phyloP scores from a whole-genome alignment of 2,888 invertebrate genomes.

The Yponomeuta evonymella region DNA sequence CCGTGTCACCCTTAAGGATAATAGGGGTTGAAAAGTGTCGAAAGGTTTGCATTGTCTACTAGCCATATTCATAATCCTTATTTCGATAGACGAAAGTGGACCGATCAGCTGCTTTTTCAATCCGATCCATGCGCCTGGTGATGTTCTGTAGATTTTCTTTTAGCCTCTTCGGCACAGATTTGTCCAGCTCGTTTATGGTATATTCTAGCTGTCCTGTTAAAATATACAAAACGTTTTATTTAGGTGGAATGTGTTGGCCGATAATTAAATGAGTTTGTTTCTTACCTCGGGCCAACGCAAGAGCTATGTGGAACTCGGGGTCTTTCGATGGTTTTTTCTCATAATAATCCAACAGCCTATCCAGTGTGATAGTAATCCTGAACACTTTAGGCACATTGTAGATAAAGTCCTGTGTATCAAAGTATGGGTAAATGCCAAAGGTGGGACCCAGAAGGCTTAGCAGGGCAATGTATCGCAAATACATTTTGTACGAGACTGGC shows the following conservation, averaged over 20 bases:
- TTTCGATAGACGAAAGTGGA: conserved; percentile 50
- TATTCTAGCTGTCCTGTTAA: conserved; percentile 50
- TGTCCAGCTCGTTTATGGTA: conserved; percentile 63
- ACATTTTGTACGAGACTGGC: conserved; percentile 53
- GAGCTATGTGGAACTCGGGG: conserved; percentile 63
- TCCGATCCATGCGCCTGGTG: conserved; percentile 61
- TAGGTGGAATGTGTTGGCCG: neutral
- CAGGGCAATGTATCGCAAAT: conserved; percentile 41
- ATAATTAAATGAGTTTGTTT: neutral
- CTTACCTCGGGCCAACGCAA: conserved; percentile 61
- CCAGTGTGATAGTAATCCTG: conserved; percentile 59
- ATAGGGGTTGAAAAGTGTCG: too few relatives aligned
- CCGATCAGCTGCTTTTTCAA: conserved; percentile 46
- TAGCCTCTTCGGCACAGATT: conserved; percentile 56
- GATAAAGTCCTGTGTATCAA: conserved; percentile 69
- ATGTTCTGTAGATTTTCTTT: conserved; percentile 62
- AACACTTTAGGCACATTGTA: conserved; percentile 70
- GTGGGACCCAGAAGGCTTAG: conserved; percentile 31
- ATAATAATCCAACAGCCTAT: conserved; percentile 59
- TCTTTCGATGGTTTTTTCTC: conserved; percentile 68
- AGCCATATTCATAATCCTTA: conserved; percentile 69
- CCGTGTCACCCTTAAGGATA: too few relatives aligned
- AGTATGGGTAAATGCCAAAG: conserved; percentile 61
- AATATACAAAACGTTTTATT: neutral
- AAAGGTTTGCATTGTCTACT: conserved; percentile 20